Evolutionary conservation across 2,113 vertebrate species (phyloP), one percentile per base, ranked within the genome.

Genomic region (Cebus imitator): DNA sequence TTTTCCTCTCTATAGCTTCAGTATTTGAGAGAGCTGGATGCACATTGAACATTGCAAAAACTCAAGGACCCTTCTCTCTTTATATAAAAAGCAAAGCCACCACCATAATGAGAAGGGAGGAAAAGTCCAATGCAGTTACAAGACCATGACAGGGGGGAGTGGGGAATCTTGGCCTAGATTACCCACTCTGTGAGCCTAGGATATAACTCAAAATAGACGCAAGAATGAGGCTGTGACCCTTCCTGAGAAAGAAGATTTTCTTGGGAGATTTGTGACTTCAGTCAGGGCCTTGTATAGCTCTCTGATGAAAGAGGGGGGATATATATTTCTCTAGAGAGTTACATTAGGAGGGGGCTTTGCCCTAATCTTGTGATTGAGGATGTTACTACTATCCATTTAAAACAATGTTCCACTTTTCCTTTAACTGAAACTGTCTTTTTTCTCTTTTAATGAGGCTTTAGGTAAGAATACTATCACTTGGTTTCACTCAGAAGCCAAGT

Each of bases 381-480:
- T 97, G 82, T 97, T 85, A 96, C 70, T 30, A 13, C 20, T 93
- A 11, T 97, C 76, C 91, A 82, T 87, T 97, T 95, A 96, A 97
- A 97, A 98, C 94, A 96, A 97, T 92, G 40, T 3, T 23, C 12
- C 37, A 64, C 45, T 83, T 78, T 95, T 73, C 92, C 87, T 96
- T 6, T 0, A 0, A 30, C 73, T 96, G 82, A 87, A 61, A 78
- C 91, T 96, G 87, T 85, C 61, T 96, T 96, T 97, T 95, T 35
- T 87, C 11, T 72, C 82, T 88, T 92, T 14, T 0, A 6, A 92
- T 72, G 70, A 94, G 61, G 27, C 40, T 58, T 81, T 17, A 58
- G 58, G 88, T 93, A 94, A 97, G 94, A 94, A 94, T 76, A 7
- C 0, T 32, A 83, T 64, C 27, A 73, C 64, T 20, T 3, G 1